phyloP scores from a whole-genome alignment of 2,797 vertebrate genomes.

The Manis javanica region DNA sequence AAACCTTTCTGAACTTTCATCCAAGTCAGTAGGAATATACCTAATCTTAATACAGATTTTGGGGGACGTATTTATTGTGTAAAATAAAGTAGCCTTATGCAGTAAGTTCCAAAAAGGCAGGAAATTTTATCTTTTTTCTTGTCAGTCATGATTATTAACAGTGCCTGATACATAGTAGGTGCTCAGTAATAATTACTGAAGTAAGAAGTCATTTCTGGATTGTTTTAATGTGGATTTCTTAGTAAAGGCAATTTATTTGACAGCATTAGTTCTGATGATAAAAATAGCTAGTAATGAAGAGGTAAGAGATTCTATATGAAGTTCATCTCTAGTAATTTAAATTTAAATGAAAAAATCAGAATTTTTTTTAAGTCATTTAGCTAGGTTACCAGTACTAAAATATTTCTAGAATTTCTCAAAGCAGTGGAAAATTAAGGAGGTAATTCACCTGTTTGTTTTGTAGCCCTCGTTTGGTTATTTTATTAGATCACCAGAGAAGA shows the following conservation, averaged over 20 bases:
- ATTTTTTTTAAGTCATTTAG: slow-evolving; percentile 50
- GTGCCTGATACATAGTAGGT: neutral
- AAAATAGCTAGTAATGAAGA: neutral
- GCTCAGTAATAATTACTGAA: neutral
- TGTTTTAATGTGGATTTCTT: slow-evolving; percentile 45
- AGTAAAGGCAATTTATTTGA: slow-evolving; percentile 15
- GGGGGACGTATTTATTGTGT: neutral
- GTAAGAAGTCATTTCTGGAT: neutral
- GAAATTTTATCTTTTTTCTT: neutral
- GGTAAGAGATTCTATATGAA: neutral
- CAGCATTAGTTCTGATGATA: neutral
- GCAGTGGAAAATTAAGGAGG: slow-evolving; percentile 46
- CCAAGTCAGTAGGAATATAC: neutral
- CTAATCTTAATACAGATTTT: slow-evolving; percentile 35
- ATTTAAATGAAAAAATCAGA: slow-evolving; percentile 6
- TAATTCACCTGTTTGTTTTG: slow-evolving; percentile 70
- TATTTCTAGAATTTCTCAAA: slow-evolving; percentile 56
- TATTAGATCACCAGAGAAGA: slow-evolving; percentile 96
- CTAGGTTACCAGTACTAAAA: neutral
- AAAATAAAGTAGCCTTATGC: neutral
- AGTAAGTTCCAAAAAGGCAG: neutral
- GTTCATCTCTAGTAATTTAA: slow-evolving; percentile 12
- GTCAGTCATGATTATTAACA: neutral
- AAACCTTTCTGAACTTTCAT: neutral
- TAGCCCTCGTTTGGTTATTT: slow-evolving; percentile 98